phyloP scores from a whole-genome alignment of 1,140 invertebrate species.

The Polyergus mexicanus region DNA sequence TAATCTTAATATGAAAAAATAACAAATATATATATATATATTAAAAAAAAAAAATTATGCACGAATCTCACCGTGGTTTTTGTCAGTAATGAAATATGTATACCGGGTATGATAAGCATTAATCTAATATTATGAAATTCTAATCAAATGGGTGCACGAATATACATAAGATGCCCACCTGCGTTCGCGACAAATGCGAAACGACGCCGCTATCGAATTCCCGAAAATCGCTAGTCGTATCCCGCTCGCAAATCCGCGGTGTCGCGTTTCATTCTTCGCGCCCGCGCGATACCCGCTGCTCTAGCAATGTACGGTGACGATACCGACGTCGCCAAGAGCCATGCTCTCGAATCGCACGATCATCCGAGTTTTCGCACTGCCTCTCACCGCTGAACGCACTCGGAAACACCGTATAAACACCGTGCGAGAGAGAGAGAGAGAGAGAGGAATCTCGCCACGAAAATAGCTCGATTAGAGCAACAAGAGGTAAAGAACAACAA shows the following conservation, averaged over 20 bases:
- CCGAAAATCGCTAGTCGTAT: conserved; percentile 20
- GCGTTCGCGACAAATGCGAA: conserved; percentile 24
- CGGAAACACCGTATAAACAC: conserved; percentile 58
- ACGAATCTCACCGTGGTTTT: neutral
- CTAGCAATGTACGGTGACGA: conserved; percentile 6
- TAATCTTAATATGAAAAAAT: too few relatives aligned
- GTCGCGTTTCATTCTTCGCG: conserved; percentile 64
- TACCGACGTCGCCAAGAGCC: conserved; percentile 33
- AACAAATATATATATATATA: neutral
- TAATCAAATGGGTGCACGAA: neutral
- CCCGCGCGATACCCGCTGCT: conserved; percentile 29
- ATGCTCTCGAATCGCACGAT: conserved; percentile 6
- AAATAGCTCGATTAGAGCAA: neutral
- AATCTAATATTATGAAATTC: neutral
- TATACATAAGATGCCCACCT: conserved; percentile 22
- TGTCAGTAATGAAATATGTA: neutral
- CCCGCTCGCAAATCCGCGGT: conserved; percentile 40
- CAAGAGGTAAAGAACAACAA: neutral
- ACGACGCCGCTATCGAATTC: conserved; percentile 32
- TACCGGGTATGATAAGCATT: too few relatives aligned
- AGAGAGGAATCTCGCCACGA: neutral
- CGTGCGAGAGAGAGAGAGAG: neutral
- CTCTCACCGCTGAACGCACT: conserved; percentile 9
- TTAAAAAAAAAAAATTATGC: neutral
- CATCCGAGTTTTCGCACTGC: conserved; percentile 16